Conservation (phyloP, 2,888 invertebrate genomes). For the Diadegma fenestrale region DNA sequence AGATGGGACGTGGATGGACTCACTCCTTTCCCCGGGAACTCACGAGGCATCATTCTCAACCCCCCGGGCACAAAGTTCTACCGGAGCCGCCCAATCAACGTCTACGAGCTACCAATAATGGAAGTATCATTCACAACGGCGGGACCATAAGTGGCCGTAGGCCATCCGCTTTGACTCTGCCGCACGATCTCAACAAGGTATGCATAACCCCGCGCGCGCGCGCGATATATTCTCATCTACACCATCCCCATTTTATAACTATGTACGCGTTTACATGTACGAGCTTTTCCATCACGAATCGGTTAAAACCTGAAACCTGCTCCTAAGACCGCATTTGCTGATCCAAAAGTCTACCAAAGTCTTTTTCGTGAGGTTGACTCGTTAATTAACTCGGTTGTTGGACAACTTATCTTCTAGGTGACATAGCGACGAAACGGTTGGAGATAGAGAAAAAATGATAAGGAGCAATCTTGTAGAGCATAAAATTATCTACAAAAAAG, state of each 20-base stretch:
- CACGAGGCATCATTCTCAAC: slow-evolving; percentile 76
- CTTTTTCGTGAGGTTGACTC: not conserved
- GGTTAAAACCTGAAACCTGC: not conserved
- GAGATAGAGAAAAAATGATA: not conserved
- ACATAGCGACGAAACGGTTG: not conserved
- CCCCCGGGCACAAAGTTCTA: slow-evolving; percentile 87
- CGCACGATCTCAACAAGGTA: slow-evolving; percentile 82
- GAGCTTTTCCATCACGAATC: not conserved
- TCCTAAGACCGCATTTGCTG: not conserved
- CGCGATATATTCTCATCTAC: slow-evolving; percentile 11
- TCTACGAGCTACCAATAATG: slow-evolving; percentile 92
- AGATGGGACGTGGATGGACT: slow-evolving; percentile 79
- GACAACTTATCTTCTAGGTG: not conserved
- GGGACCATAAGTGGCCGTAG: slow-evolving; percentile 92
- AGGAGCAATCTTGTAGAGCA: not conserved
- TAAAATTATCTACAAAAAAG: not conserved
- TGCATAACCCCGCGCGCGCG: slow-evolving; percentile 29
- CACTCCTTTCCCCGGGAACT: slow-evolving; percentile 80
- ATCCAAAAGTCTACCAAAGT: not conserved
- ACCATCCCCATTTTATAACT: slow-evolving; percentile 13
- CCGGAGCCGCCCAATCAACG: slow-evolving; percentile 89
- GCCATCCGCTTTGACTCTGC: slow-evolving; percentile 82
- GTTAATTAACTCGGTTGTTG: not conserved
- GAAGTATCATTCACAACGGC: slow-evolving; percentile 92
- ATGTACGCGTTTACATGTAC: not conserved